Evolutionary conservation across 1,140 invertebrate genomes (phyloP), one percentile per base, ranked within the genome.

Genomic region (Tetramorium alpestre): DNA sequence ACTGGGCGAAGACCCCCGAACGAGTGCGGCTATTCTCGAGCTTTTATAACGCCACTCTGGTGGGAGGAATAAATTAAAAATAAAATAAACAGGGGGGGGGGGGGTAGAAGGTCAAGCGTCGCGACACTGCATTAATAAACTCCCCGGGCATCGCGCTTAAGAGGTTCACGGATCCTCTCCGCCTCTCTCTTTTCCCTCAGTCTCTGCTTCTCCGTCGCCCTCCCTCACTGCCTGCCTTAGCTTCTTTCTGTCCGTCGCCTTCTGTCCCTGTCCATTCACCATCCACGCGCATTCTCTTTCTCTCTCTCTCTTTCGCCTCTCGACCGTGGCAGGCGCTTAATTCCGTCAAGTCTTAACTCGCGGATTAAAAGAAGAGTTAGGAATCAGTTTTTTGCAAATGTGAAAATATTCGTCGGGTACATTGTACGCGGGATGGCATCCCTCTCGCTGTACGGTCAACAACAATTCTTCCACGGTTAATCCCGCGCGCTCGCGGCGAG

Each of bases 41-140:
- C 49, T 89, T 84, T 89, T 75, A 69, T 84, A 82, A 91, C 54
- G 67, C 41, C 16, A 25, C 25, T 33, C 33, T 78, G 87, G 73
- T 92, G 81, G 90, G 90, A 89, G 87, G 89, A 93, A 93, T 92
- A 92, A 91, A 91, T 93, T 91, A 88, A 91, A 91, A 92, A 91
- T 91, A 93, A 93, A 89, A 89, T 92, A 87, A 91, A 89, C 89
- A 58, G 87, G 90, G 67, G 85, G 87, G 28, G 28, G 85, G 90
- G 67, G 33, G 33, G 33, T 85, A 88, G 87, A 92, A 92, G 92
- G 89, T 90, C 92, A 88, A 88, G 28, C 86, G 67, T 88, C 70
- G 88, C 86, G 88, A 91, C 89, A 86, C 70, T 89, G 88, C 88
- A 72, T 93, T 91, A 92, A 92, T 92, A 92, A 93, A 92, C 85